These are phyloP conservation scores for Nycticryphes semicollaris DNA, from an alignment of 2,113 vertebrate genomes.

Conservation along the genomic window DNA sequence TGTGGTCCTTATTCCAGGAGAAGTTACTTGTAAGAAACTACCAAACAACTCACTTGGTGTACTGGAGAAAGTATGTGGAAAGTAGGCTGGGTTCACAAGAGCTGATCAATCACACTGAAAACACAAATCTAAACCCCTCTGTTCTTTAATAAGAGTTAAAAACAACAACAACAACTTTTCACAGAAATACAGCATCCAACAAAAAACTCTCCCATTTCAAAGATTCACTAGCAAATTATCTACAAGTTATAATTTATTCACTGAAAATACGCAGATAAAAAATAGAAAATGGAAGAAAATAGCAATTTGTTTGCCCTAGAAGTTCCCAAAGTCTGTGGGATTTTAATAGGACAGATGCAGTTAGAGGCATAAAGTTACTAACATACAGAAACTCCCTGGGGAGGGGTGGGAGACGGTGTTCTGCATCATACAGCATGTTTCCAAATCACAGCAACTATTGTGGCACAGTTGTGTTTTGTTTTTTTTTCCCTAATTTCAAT, in stretches of 20 bases:
- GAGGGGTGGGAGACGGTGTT: neutral
- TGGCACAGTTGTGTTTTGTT: fast-evolving
- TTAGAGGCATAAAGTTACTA: neutral
- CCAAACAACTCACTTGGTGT: neutral
- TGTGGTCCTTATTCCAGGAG: neutral
- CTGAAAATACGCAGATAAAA: neutral
- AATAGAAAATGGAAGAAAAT: neutral
- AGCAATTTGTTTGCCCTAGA: neutral
- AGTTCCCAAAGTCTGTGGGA: neutral
- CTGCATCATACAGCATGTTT: neutral
- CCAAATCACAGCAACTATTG: neutral
- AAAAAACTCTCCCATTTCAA: neutral
- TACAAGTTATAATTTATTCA: neutral
- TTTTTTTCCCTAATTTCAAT: neutral
- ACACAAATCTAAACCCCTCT: neutral
- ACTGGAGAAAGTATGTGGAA: neutral
- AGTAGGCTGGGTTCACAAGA: neutral
- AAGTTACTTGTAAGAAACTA: neutral
- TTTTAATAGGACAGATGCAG: neutral
- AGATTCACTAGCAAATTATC: neutral
- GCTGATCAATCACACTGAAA: neutral
- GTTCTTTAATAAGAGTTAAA: neutral
- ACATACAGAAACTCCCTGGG: neutral
- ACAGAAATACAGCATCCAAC: neutral
- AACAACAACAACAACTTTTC: neutral